Evolutionary conservation across 1,140 invertebrate species (phyloP).

Genomic region (Drosophila pseudoananassae): DNA sequence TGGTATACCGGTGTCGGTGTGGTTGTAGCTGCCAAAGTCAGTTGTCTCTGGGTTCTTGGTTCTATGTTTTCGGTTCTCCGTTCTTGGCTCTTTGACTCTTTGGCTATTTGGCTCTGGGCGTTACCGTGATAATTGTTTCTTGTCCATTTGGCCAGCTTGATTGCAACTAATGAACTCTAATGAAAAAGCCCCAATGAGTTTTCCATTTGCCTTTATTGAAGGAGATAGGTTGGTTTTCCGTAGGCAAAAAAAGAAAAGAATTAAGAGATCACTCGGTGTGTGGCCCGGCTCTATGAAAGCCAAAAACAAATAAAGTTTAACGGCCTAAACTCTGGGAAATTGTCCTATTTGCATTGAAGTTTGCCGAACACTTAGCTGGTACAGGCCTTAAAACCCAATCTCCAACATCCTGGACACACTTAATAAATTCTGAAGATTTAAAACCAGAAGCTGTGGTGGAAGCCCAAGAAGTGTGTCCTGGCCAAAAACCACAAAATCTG

Average conservation of each 20-base stretch:
- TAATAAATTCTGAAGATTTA: background rate
- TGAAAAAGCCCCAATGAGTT: conserved; percentile 61
- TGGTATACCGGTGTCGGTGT: conserved; percentile 18
- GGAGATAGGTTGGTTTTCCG: background rate
- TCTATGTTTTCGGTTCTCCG: background rate
- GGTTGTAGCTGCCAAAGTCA: conserved; percentile 31
- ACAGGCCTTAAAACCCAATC: conserved; percentile 7
- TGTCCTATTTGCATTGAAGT: background rate
- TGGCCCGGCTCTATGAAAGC: background rate
- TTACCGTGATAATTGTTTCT: conserved; percentile 80
- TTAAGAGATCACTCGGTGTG: conserved; percentile 4
- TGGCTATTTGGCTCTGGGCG: conserved; percentile 54
- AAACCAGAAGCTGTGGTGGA: conserved; percentile 36
- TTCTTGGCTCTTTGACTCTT: conserved; percentile 7
- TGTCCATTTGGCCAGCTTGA: conserved; percentile 76
- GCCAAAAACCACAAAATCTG: conserved; percentile 37
- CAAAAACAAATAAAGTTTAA: conserved; percentile 6
- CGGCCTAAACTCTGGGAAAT: background rate
- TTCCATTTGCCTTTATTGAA: conserved; percentile 34
- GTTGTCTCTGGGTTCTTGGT: conserved; percentile 9
- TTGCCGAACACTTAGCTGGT: background rate
- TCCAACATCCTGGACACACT: conserved; percentile 17
- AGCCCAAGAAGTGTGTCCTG: conserved; percentile 45
- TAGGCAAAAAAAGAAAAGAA: conserved; percentile 5
- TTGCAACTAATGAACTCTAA: conserved; percentile 80